Base-by-base conservation (phyloP, 2,888 invertebrate genomes). In the Parapristionchus giblindavisi region DNA sequence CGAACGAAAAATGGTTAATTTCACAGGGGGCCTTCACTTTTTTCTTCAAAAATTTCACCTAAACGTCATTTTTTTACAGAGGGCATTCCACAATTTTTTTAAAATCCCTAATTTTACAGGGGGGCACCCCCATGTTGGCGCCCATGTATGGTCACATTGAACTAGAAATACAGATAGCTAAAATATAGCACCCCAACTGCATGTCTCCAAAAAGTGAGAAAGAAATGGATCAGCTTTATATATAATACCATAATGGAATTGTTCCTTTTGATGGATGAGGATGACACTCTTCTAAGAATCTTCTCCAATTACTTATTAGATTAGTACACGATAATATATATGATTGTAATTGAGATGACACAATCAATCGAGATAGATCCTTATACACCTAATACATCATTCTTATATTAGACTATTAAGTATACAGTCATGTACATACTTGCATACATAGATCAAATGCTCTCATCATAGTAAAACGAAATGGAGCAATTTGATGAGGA, bases 381-480 rank as follows among this genome's bases (percentile, higher is more conserved):
- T 81, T 78, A 54, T 82, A 78, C 29, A 80, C 56, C 78, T 78
- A 24, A 71, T 70, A 21, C 8, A 14, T 43, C 8, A 43, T 43
- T 43, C 17, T 14, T 17, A 43, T 14, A 14, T 8, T 14, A 8
- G 8, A 43, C 43, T 14, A 17, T 43, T 43, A 14, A 54, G 54
- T 14, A 6, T n/a, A 54, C 21, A 54, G 54, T 54, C 32, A 36
- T 21, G 8, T 11, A 51, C 52, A 34, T 24, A 71, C 71, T 17
- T 71, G 71, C 71, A 71, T 71, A n/a, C 38, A 56, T 27, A 71
- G 29, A 36, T 71, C 71, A 32, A 71, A 71, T n/a, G 58, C 58
- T 40, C 71, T 27, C 71, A 58, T 71, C 58, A 56, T 58, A 6
- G 71, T 71, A 43, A 71, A 71, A 27, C 71, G n/a, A 34, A 71